Base-by-base conservation (phyloP, 2,797 vertebrate species). In the Chrysolophus pictus region DNA sequence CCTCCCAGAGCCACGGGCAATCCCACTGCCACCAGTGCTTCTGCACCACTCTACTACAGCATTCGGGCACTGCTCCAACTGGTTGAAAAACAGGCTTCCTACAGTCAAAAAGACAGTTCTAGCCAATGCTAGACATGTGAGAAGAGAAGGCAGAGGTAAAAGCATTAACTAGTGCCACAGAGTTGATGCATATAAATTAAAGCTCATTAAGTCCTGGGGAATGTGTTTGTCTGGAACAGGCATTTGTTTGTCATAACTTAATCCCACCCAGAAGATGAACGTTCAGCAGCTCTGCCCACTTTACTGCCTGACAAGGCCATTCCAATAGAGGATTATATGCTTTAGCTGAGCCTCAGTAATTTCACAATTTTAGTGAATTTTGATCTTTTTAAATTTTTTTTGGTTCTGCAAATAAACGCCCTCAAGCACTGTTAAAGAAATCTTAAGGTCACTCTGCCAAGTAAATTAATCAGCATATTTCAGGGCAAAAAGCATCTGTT, bases 151-250 rank as follows among this genome's bases (percentile, higher is more conserved):
- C 72, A 68, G 58, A 83, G 12, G 47, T 41, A 78, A 72, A 84
- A 29, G 35, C 67, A 83, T 80, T 76, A 72, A 77, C 46, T 6
- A 53, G 22, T 31, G 24, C 67, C 78, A 70, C 63, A 28, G 88
- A 86, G 58, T 23, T 79, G 71, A 90, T 41, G 37, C 33, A 62
- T 15, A 15, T 46, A 76, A 87, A 88, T 87, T 71, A 87, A 87
- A 93, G 56, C 64, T 94, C 69, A 69, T 72, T 84, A 91, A 88
- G n/a, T 68, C 84, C 71, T 62, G 44, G 4, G 29, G 77, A 88
- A 62, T 55, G 63, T 9, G 42, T 12, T 90, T 37, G 58, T 76
- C 46, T 84, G 71, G 77, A 95, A 78, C 42, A 72, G 26, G n/a
- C 67, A 44, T 76, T 84, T 80, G 51, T 81, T 95, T 37, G 3